Base-by-base conservation (phyloP, 2,113 vertebrate genomes). In the Tyto alba region DNA sequence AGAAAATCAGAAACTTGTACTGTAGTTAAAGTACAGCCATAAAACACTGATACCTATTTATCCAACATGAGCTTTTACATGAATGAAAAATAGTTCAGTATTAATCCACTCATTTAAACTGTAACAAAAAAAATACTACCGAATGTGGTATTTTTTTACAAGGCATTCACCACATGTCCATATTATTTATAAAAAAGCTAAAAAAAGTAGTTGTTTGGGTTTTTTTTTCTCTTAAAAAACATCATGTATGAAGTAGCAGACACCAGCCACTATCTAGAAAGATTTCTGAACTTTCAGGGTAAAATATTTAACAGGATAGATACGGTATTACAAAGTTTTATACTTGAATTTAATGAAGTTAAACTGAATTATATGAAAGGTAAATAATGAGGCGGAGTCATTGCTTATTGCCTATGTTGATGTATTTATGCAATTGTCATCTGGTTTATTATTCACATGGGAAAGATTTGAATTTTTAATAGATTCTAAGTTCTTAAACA, bases 331-430 rank as follows among this genome's bases (percentile, higher is more conserved):
- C 11, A 38, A 76, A 85, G 23, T 63, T 88, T 93, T 93, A 55
- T 50, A 68, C 23, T 78, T 91, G 77, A 74, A 82, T 77, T 68
- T 83, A 64, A 57, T 63, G 55, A 89, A 91, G 88, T 93, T 41
- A 90, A 88, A 66, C 47, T n/a, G 76, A 92, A 67, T 87, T 92
- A 47, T 52, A 63, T 74, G 60, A 78, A 94, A 86, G 52, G 86
- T 87, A 93, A 95, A 89, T 85, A 93, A 96, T 88, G 81, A 95
- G 64, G 56, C 59, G 86, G 38, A 88, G 47, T 67, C 59, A 71
- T 77, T 90, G 52, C 50, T 84, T 97, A 77, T 71, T 82, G 80
- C 52, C 64, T 67, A 0, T 43, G 15, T 48, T 84, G 79, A 74
- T 47, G 56, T 74, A 91, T 90, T 92, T 92, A 84, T 78, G 64